A percentile compares a stretch with the other conserved stretches of the same genome.
Conservation (phyloP, 2,888 invertebrate genomes). For the Boloria selene region DNA sequence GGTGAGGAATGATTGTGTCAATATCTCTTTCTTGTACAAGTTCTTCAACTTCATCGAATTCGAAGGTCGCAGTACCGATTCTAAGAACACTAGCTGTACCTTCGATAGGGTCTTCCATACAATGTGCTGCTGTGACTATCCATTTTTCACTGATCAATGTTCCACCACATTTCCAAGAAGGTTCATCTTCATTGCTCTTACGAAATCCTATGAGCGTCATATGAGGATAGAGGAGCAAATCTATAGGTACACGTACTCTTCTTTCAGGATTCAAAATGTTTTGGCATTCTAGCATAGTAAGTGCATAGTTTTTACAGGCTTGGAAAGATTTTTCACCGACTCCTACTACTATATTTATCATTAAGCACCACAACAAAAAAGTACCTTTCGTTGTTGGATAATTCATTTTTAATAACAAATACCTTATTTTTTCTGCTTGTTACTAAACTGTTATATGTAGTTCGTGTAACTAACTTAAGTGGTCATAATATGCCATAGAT, state of each 20-base stretch:
- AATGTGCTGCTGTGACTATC: slow-evolving; percentile 77
- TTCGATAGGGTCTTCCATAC: slow-evolving; percentile 62
- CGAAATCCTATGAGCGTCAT: slow-evolving; percentile 82
- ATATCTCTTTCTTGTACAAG: slow-evolving; percentile 78
- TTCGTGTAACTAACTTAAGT: slow-evolving; percentile 51
- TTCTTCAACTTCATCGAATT: slow-evolving; percentile 73
- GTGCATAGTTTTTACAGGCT: slow-evolving; percentile 66
- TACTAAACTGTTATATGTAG: slow-evolving; percentile 50
- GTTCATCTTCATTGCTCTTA: slow-evolving; percentile 39
- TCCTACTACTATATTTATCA: slow-evolving; percentile 33
- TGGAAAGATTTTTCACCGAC: slow-evolving; percentile 65
- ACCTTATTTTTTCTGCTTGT: slow-evolving; percentile 28
- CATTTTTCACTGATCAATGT: slow-evolving; percentile 66
- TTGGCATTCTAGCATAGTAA: slow-evolving; percentile 72
- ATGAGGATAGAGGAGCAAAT: slow-evolving; percentile 82
- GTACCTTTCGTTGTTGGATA: slow-evolving; percentile 23
- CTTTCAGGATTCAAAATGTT: slow-evolving; percentile 61
- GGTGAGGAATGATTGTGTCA: slow-evolving; percentile 74
- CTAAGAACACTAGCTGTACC: slow-evolving; percentile 78
- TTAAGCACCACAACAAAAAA: slow-evolving; percentile 33
- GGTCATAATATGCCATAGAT: slow-evolving; percentile 47
- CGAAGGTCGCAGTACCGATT: slow-evolving; percentile 80
- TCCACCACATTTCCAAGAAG: slow-evolving; percentile 75
- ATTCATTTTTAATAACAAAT: slow-evolving; percentile 40
- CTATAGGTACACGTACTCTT: slow-evolving; percentile 69